A percentile compares a stretch with the other conserved stretches of the same genome.
These are phyloP conservation scores for Orchesella cincta DNA, from an alignment of 1,140 invertebrate genomes.

Conservation along the genomic window DNA sequence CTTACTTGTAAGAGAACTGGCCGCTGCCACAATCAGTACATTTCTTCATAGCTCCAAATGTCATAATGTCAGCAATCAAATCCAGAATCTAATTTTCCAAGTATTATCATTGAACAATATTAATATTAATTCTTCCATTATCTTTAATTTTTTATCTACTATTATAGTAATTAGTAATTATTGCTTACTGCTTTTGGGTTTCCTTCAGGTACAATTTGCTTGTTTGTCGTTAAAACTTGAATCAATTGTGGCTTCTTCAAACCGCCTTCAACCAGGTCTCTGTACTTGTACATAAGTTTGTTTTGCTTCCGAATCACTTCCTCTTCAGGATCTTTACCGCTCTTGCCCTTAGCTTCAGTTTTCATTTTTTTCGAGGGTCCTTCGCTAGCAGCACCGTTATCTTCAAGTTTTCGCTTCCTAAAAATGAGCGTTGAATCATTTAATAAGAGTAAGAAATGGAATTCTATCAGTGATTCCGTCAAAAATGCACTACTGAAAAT, in stretches of 20 bases:
- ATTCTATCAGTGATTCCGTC: too few species aligned
- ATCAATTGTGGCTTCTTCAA: conserved; percentile 63
- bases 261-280: conserved; percentile 62
- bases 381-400: conserved; percentile 62
- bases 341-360: conserved; percentile 52
- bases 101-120: not conserved
- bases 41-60: conserved; percentile 77
- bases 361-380: conserved; percentile 69
- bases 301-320: conserved; percentile 74
- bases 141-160: too few species aligned
- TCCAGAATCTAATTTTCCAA: conserved; percentile 68
- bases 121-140: not conserved
- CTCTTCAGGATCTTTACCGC: conserved; percentile 45
- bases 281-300: conserved; percentile 72
- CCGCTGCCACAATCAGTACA: conserved; percentile 79
- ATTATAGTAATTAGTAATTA: too few species aligned
- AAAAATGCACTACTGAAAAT: too few species aligned
- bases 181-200: conserved; percentile 63
- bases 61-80: conserved; percentile 76
- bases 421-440: conserved; percentile 35
- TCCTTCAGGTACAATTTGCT: conserved; percentile 64
- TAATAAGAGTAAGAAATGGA: too few species aligned
- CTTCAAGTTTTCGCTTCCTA: conserved; percentile 55
- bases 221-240: conserved; percentile 71
- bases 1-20: conserved; percentile 65